Conservation (phyloP, 2,888 invertebrate species). For the Cordilura impudica region DNA sequence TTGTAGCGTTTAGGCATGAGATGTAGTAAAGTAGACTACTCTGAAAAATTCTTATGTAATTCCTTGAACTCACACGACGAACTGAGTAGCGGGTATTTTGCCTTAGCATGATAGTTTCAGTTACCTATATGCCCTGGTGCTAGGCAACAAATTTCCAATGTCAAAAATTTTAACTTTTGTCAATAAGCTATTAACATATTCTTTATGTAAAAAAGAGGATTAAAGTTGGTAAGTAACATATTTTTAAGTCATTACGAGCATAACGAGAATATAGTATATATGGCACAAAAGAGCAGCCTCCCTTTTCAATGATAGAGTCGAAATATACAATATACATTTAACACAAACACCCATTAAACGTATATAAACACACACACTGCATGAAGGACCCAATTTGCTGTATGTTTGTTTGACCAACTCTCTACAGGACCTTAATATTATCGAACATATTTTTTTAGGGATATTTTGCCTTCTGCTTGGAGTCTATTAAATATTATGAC, state of each 20-base stretch:
- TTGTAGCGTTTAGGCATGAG: no score
- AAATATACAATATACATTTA: neutral
- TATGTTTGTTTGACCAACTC: neutral
- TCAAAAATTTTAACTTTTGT: neutral
- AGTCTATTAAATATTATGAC: conserved; percentile 55
- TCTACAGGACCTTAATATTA: neutral
- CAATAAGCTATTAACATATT: neutral
- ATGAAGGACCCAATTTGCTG: neutral
- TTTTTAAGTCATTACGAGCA: conserved; percentile 13
- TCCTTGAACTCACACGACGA: no score
- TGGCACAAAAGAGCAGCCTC: neutral
- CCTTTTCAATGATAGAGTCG: neutral
- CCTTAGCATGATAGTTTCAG: no score
- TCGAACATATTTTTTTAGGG: neutral
- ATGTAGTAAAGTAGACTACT: no score
- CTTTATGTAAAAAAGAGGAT: neutral
- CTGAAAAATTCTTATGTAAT: no score
- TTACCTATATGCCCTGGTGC: no score
- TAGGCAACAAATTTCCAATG: no score
- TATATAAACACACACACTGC: neutral
- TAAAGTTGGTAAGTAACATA: neutral
- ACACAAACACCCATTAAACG: neutral
- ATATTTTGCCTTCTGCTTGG: neutral
- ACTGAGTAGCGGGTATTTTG: no score
- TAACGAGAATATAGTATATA: neutral